A percentile compares a stretch with the other conserved stretches of the same genome.
These are phyloP conservation scores for Cottoperca gobio DNA, from an alignment of 2,797 vertebrate species.

Conservation along the genomic window DNA sequence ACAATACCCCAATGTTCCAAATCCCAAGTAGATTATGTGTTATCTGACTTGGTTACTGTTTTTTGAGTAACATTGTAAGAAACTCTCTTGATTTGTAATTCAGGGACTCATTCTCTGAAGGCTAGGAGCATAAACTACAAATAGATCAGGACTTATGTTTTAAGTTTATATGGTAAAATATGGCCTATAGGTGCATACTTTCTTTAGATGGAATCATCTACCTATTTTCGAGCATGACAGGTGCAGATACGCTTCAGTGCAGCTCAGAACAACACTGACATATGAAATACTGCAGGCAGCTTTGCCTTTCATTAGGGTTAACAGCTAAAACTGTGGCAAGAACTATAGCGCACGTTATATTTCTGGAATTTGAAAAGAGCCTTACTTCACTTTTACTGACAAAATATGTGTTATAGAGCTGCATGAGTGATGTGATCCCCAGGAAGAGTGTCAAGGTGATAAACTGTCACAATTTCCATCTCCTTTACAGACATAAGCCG, in stretches of 20 bases:
- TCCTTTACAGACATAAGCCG: slow-evolving; percentile 50
- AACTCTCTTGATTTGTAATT: slow-evolving; percentile 13
- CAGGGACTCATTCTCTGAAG: not conserved
- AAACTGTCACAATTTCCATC: slow-evolving; percentile 40
- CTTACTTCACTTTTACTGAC: slow-evolving; percentile 14
- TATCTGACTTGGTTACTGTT: slow-evolving; percentile 9
- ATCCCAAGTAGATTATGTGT: slow-evolving; percentile 41
- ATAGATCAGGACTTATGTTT: not conserved
- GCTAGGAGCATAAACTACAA: not conserved
- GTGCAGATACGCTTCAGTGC: not conserved
- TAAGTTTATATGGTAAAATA: not conserved
- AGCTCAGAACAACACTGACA: slow-evolving; percentile 24
- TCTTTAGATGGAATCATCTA: not conserved
- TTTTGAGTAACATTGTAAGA: slow-evolving; percentile 17
- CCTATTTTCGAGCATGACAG: slow-evolving; percentile 4
- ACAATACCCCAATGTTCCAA: slow-evolving; percentile 37
- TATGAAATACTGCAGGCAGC: slow-evolving; percentile 13
- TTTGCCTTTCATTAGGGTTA: slow-evolving; percentile 20
- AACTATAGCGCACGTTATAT: slow-evolving; percentile 35
- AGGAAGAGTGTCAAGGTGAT: slow-evolving; percentile 46
- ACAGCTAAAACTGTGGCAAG: slow-evolving; percentile 2
- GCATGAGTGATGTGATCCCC: slow-evolving; percentile 55
- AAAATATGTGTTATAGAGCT: slow-evolving; percentile 30
- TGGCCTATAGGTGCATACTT: not conserved
- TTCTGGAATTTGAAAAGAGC: slow-evolving; percentile 20